A percentile compares a stretch with the other conserved stretches of the same genome.
Evolutionary conservation across 2,113 vertebrate genomes (phyloP).

Genomic region (Petroica traversi): DNA sequence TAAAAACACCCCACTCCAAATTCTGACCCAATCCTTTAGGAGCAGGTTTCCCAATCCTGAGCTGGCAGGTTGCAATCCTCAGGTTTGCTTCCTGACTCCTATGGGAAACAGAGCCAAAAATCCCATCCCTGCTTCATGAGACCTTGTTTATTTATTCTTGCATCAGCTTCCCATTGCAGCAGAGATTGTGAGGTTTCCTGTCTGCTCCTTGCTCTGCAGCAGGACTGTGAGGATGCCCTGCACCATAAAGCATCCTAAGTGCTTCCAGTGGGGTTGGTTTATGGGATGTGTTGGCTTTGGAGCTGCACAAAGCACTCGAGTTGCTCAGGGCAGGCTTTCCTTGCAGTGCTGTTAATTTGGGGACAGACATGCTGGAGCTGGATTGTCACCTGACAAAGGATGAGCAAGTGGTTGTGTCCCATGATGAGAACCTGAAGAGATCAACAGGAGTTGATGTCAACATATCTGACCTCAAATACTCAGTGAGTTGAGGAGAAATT

Average conservation of each 20-base stretch:
- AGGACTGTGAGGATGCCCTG: not conserved
- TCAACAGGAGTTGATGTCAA: slow-evolving; percentile 84
- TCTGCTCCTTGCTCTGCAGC: not conserved
- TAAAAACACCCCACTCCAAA: not conserved
- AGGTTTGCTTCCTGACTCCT: not conserved
- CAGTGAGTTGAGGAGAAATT: slow-evolving; percentile 77
- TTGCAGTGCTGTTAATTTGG: slow-evolving; percentile 87
- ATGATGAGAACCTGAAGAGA: slow-evolving; percentile 88
- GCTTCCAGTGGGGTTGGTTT: not conserved
- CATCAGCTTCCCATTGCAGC: not conserved
- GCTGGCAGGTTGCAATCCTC: not conserved
- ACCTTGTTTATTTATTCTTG: not conserved
- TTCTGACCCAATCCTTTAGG: not conserved
- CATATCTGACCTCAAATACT: slow-evolving; percentile 85
- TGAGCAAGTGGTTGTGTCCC: slow-evolving; percentile 92
- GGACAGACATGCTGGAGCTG: slow-evolving; percentile 97
- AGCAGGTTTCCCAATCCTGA: not conserved
- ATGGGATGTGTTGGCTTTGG: not conserved
- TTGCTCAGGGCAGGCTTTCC: not conserved
- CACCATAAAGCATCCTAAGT: not conserved
- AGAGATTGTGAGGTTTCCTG: not conserved
- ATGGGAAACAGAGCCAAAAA: accelerated
- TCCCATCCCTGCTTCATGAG: not conserved
- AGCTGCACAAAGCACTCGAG: not conserved
- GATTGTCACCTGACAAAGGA: slow-evolving; percentile 97